Evolutionary conservation across 2,888 invertebrate genomes (phyloP).

Genomic region (Cephus sareptanus): DNA sequence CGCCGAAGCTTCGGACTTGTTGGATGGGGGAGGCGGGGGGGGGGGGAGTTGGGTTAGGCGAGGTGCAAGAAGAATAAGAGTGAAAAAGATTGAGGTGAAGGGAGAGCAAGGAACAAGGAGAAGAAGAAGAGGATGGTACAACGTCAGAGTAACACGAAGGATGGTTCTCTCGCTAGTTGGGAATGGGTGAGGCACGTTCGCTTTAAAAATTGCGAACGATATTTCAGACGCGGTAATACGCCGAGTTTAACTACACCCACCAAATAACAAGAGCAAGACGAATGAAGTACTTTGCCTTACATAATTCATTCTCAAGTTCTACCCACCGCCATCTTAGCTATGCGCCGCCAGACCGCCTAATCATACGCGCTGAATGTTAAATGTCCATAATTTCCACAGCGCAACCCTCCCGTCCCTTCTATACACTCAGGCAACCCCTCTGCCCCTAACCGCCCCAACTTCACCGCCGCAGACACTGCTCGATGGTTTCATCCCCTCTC

Average conservation of each 20-base stretch:
- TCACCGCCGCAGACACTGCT: neutral
- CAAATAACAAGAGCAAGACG: conserved; percentile 61
- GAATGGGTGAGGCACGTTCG: conserved; percentile 41
- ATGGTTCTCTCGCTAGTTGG: neutral
- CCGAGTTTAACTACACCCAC: conserved; percentile 55
- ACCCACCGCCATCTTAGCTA: conserved; percentile 40
- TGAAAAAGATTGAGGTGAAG: neutral
- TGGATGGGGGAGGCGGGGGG: neutral
- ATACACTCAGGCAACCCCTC: neutral
- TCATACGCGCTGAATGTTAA: conserved; percentile 54
- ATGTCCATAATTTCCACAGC: conserved; percentile 41
- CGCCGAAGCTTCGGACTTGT: neutral
- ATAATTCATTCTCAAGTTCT: conserved; percentile 56
- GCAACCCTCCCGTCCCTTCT: conserved; percentile 13
- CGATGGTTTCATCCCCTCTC: neutral
- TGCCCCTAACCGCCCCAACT: neutral
- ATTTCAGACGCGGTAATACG: conserved; percentile 56
- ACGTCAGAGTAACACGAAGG: neutral
- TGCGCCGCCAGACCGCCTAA: conserved; percentile 47
- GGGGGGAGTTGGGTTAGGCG: too few species aligned
- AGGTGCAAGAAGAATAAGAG: neutral
- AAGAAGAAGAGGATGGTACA: neutral
- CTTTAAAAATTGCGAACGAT: conserved; percentile 55
- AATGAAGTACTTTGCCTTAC: conserved; percentile 61
- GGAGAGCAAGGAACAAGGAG: neutral